phyloP scores from a whole-genome alignment of 2,797 vertebrate genomes.

The Squalus acanthias region DNA sequence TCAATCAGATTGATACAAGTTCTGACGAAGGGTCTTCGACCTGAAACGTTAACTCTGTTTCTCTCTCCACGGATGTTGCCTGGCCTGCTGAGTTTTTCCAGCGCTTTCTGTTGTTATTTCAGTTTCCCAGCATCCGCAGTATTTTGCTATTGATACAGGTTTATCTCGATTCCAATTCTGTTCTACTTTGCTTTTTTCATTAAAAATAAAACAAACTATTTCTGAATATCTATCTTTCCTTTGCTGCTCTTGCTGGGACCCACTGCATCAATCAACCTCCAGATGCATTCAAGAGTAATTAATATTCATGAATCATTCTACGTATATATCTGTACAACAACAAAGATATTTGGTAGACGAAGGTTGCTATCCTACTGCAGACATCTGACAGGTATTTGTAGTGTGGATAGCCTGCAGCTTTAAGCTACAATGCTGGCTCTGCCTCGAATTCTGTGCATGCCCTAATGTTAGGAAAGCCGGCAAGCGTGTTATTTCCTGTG shows the following conservation, averaged over 20 bases:
- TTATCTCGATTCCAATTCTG: background rate
- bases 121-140: no score
- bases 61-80: no score
- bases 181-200: background rate
- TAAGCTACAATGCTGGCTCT: background rate
- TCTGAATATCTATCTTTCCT: background rate
- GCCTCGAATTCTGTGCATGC: background rate
- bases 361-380: background rate
- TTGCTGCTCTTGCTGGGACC: background rate
- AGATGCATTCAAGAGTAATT: background rate
- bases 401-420: background rate
- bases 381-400: background rate
- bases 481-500: no score
- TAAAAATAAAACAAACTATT: background rate
- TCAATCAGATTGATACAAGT: background rate
- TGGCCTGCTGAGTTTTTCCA: no score
- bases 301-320: background rate
- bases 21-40: no score
- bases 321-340: background rate
- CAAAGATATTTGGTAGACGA: background rate
- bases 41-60: no score
- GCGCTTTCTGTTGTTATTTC: no score
- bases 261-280: background rate
- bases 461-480: no score
- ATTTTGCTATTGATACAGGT: background rate